phyloP scores from a whole-genome alignment of 2,888 invertebrate genomes.

The Acleris emargana region DNA sequence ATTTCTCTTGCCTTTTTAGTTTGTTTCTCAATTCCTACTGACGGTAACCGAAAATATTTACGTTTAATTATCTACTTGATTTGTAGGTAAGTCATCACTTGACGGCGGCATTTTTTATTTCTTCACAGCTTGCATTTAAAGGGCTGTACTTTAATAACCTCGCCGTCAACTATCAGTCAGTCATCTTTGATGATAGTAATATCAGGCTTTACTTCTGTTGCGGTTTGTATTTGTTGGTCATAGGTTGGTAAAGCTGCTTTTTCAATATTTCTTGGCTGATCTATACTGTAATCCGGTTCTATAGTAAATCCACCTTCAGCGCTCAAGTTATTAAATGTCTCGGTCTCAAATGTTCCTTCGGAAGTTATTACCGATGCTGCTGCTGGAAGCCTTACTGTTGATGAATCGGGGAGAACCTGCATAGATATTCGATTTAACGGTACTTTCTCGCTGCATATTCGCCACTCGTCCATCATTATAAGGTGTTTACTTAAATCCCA shows the following conservation, averaged over 20 bases:
- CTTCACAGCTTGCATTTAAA: slow-evolving; percentile 24
- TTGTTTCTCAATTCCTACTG: too few relatives aligned
- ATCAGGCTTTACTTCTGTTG: slow-evolving; percentile 27
- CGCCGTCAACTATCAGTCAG: slow-evolving; percentile 24
- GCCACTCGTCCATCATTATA: slow-evolving; percentile 84
- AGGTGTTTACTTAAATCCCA: slow-evolving; percentile 85
- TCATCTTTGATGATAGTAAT: slow-evolving; percentile 12
- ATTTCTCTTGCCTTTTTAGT: too few relatives aligned
- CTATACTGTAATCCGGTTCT: neutral
- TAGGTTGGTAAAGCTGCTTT: neutral
- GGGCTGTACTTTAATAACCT: slow-evolving; percentile 25
- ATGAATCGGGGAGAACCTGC: too few relatives aligned
- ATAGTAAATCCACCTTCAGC: slow-evolving; percentile 3
- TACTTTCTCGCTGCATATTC: slow-evolving; percentile 49
- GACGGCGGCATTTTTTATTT: slow-evolving; percentile 6
- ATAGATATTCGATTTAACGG: slow-evolving; percentile 25
- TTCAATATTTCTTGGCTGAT: neutral
- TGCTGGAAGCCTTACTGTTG: slow-evolving; percentile 1
- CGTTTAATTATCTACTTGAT: too few relatives aligned
- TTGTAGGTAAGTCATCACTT: neutral
- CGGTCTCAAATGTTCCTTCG: neutral
- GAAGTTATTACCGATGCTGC: neutral
- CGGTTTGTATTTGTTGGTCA: slow-evolving; percentile 2
- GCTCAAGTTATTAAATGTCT: neutral
- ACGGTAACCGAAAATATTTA: too few relatives aligned